A percentile compares a stretch with the other conserved stretches of the same genome.
These are phyloP conservation scores for Porphyrio hochstetteri DNA, from an alignment of 2,113 vertebrate genomes.

Conservation along the genomic window DNA sequence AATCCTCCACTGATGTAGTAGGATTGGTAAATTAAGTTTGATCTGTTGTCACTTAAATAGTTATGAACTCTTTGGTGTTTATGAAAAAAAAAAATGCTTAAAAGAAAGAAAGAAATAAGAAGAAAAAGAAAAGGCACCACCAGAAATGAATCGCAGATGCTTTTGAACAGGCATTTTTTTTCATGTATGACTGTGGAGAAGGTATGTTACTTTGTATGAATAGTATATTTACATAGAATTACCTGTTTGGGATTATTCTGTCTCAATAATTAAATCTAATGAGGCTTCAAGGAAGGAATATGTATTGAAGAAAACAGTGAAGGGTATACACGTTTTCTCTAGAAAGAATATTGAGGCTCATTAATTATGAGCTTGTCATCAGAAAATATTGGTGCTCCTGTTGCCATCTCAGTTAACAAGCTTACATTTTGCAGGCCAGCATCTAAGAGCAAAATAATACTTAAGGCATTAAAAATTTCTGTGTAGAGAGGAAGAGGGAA, in stretches of 20 bases:
- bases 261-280: background rate
- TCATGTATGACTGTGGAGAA: background rate
- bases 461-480: background rate
- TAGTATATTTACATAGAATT: background rate
- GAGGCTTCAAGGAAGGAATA: background rate
- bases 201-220: background rate
- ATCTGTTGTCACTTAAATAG: background rate
- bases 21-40: background rate
- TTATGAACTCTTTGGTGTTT: background rate
- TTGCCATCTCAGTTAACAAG: background rate
- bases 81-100: background rate
- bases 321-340: background rate
- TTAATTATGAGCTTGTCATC: background rate
- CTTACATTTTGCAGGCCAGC: background rate
- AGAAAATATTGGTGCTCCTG: background rate
- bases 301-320: background rate
- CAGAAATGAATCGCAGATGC: background rate
- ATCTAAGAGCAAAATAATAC: background rate
- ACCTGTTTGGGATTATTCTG: background rate
- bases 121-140: background rate
- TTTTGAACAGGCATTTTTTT: background rate
- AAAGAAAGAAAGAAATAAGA: background rate
- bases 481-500: background rate
- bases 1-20: background rate
- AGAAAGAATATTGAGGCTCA: background rate